Conservation (phyloP, 2,797 vertebrate genomes). For the Balearica regulorum region DNA sequence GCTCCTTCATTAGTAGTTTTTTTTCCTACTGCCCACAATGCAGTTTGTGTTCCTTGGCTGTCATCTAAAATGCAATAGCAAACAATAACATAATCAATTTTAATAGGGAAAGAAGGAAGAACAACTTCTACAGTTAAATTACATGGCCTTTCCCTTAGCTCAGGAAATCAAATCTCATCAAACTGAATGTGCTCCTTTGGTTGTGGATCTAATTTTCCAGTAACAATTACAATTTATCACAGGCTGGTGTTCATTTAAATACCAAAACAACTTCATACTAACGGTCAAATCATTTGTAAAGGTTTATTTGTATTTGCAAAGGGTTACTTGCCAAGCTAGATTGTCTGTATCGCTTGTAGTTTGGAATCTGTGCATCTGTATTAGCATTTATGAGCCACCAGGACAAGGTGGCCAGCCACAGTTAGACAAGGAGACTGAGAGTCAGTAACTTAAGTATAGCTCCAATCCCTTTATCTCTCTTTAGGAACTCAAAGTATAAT, state of each 20-base stretch:
- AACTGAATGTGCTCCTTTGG: not conserved
- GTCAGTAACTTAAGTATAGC: not conserved
- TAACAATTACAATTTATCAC: not conserved
- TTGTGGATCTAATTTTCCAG: not conserved
- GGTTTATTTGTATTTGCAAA: not conserved
- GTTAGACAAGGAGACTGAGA: not conserved
- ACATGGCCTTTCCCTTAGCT: not conserved
- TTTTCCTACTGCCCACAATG: not conserved
- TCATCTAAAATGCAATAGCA: not conserved
- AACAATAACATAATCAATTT: not conserved
- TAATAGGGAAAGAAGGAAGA: not conserved
- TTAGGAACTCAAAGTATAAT: not conserved
- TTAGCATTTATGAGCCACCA: not conserved
- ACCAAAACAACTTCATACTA: not conserved
- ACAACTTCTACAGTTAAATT: not conserved
- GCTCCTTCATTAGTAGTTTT: not conserved
- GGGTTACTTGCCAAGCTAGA: not conserved
- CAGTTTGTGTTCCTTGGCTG: not conserved
- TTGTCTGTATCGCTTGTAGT: not conserved
- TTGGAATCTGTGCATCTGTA: not conserved
- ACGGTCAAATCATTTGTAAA: not conserved
- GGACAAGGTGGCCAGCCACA: too few relatives aligned
- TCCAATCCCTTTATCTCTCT: not conserved
- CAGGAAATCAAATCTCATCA: not conserved
- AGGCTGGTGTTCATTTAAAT: not conserved